phyloP scores from a whole-genome alignment of 2,797 vertebrate genomes.

The Echeneis naucrates region DNA sequence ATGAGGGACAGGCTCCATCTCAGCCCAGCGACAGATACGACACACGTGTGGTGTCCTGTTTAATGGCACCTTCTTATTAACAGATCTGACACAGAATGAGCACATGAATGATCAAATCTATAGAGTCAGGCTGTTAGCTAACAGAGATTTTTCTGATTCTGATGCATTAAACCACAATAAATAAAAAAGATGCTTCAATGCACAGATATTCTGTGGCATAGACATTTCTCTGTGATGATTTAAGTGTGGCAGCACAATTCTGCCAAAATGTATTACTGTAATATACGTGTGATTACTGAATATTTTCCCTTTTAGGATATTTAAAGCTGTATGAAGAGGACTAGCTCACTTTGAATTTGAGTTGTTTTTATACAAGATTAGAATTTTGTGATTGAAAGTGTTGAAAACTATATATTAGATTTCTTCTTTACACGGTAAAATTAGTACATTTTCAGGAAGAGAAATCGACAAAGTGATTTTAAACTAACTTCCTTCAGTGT shows the following conservation, averaged over 20 bases:
- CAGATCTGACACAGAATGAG: conserved; percentile 56
- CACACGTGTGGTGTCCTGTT: conserved; percentile 69
- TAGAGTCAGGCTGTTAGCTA: conserved; percentile 18
- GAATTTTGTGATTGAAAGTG: too few relatives aligned
- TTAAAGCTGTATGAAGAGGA: neutral
- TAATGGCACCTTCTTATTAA: conserved; percentile 67
- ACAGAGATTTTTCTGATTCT: conserved; percentile 13
- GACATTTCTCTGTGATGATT: conserved; percentile 10
- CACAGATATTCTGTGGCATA: conserved; percentile 12
- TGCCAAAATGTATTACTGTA: conserved; percentile 20
- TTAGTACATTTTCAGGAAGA: conserved; percentile 21
- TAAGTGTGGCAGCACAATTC: neutral
- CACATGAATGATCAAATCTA: conserved; percentile 38
- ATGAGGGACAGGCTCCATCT: conserved; percentile 60
- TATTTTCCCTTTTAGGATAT: neutral
- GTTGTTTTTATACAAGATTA: neutral
- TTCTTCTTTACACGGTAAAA: too few relatives aligned
- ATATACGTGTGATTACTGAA: conserved; percentile 5
- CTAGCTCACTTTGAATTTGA: neutral
- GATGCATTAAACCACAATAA: neutral
- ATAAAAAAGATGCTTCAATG: neutral
- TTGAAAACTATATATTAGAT: neutral
- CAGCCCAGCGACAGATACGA: conserved; percentile 51
- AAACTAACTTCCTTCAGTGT: neutral
- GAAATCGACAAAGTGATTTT: conserved; percentile 4